phyloP scores from a whole-genome alignment of 2,888 invertebrate genomes.

The Salticus scenicus region DNA sequence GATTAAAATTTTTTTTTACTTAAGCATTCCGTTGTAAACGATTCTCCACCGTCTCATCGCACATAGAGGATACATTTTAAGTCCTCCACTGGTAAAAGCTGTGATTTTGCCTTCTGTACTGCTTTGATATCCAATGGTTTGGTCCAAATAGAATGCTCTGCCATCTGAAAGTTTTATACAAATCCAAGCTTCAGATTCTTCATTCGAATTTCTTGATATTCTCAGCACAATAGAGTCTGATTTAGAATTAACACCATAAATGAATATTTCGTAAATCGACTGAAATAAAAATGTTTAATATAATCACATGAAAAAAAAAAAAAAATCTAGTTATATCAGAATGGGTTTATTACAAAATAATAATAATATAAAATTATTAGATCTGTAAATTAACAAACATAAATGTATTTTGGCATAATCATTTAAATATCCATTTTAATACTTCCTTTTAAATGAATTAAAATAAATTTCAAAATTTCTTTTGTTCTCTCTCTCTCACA shows the following conservation, averaged over 20 bases:
- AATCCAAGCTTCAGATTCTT: conserved; percentile 45
- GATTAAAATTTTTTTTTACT: too few species aligned
- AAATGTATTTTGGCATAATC: too few species aligned
- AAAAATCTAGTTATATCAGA: too few species aligned
- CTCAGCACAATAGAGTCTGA: conserved; percentile 30
- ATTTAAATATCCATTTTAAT: too few species aligned
- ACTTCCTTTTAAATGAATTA: too few species aligned
- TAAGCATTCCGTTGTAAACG: conserved; percentile 52
- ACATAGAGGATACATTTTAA: conserved; percentile 33
- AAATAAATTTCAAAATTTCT: too few species aligned
- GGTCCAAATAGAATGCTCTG: conserved; percentile 9
- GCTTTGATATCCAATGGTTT: conserved; percentile 12
- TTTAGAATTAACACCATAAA: conserved; percentile 50
- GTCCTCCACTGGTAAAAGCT: conserved; percentile 33
- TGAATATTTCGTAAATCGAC: conserved; percentile 41
- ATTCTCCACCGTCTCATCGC: conserved; percentile 64
- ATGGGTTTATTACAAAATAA: too few species aligned
- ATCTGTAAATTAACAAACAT: too few species aligned
- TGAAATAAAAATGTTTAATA: too few species aligned
- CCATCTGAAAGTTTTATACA: conserved; percentile 45
- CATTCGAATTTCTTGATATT: conserved; percentile 15
- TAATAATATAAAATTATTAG: too few species aligned
- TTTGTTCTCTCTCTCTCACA: too few species aligned
- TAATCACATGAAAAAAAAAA: too few species aligned
- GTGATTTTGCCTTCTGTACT: background rate